Base-by-base conservation (phyloP, 2,888 invertebrate species). In the Trichogramma evanescens region DNA sequence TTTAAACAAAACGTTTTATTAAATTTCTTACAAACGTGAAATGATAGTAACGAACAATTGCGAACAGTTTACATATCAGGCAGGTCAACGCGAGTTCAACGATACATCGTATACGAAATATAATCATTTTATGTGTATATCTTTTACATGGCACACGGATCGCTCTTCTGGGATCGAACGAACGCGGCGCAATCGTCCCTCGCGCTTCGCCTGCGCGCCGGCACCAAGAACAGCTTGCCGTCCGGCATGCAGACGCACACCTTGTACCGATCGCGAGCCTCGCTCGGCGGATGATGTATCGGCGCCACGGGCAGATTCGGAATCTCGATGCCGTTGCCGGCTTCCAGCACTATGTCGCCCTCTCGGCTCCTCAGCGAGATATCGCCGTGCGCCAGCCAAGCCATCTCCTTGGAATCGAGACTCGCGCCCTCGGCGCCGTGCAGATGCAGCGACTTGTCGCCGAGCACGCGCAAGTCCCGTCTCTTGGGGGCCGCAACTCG, bases 161-260 rank as follows among this genome's bases (percentile, higher is more conserved):
- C 87, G 66, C 82, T 78, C 50, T 83, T 83, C 0, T 82, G 80
- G 0, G 82, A 82, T 76, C 83, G 80, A 68, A 84, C 84, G 13
- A 86, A 79, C 71, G 84, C 84, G 0, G 85, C 83, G 71, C 89
- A 89, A 44, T 83, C 84, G 0, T 84, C 82, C 49, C 71, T 68
- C 8, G 75, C 70, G 59, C 74, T 77, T 0, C 84, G n/a, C 0
- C 82, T 81, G 0, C 86, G 84, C 0, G 90, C 86, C 0, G 89
- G 87, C 4, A 94, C 84, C 63, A 88, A 82, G 72, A 93, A 94
- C 55, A 95, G 74, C 68, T 89, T 89, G 0, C 93, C 94, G 65
- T 89, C 86, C 0, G 93, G 93, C 90, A 93, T 92, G 71, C 94
- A 94, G 1, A 93, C 88, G 69, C 94, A 95, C 1, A 95, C 83